A percentile compares a stretch with the other conserved stretches of the same genome.
Evolutionary conservation across 2,797 vertebrate genomes (phyloP).

Genomic region (Iguana delicatissima): DNA sequence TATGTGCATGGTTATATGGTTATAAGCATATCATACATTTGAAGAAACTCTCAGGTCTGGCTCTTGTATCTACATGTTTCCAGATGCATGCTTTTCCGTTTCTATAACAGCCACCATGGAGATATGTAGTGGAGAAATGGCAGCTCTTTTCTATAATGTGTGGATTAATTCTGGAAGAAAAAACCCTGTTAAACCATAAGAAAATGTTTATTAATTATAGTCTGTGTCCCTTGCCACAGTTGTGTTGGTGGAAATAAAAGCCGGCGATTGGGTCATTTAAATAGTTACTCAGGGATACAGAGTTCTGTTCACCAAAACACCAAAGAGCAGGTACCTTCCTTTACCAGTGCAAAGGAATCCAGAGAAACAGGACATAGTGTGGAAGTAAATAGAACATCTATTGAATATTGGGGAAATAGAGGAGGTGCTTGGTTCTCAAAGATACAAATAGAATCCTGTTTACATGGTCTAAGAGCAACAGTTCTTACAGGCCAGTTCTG

Average conservation of each 20-base stretch:
- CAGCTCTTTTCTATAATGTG: neutral
- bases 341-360: no score
- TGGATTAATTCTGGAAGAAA: neutral
- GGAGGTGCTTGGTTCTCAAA: no score
- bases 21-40: neutral
- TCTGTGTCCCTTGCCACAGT: neutral
- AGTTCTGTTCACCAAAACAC: no score
- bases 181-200: neutral
- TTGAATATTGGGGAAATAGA: no score
- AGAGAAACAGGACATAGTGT: no score
- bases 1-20: neutral
- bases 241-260: neutral
- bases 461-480: no score
- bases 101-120: neutral
- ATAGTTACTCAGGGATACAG: no score
- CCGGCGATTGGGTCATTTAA: no score
- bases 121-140: neutral
- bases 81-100: neutral
- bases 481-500: no score
- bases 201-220: neutral
- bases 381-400: no score
- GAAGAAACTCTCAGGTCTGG: neutral
- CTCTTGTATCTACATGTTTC: neutral
- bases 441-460: no score
- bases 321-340: no score